Conservation (phyloP, 2,797 vertebrate genomes). For the Eupleurogrammus muticus region DNA sequence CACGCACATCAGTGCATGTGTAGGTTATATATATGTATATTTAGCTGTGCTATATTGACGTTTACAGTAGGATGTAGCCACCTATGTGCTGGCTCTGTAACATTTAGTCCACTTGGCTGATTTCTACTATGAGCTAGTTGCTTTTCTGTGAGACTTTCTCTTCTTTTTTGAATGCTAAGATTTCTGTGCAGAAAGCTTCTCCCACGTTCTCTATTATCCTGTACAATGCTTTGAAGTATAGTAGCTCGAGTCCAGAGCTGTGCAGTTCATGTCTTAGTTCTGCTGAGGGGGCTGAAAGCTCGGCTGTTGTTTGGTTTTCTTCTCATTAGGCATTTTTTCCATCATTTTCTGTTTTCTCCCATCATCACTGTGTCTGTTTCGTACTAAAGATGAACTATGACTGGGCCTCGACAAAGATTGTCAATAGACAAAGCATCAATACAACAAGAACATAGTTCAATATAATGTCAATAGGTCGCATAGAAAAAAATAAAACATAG, state of each 20-base stretch:
- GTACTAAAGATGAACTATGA: no score
- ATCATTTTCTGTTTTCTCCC: slow-evolving; percentile 1
- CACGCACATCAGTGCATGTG: slow-evolving; percentile 7
- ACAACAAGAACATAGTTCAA: no score
- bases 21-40: slow-evolving; percentile 8
- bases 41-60: slow-evolving; percentile 19
- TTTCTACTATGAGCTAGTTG: background rate
- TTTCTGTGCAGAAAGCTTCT: slow-evolving; percentile 32
- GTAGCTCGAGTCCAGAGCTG: slow-evolving; percentile 21
- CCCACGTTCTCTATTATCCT: slow-evolving; percentile 45
- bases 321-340: slow-evolving; percentile 25
- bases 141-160: background rate
- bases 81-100: background rate
- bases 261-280: slow-evolving; percentile 38
- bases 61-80: background rate
- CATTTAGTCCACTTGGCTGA: background rate
- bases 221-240: slow-evolving; percentile 34
- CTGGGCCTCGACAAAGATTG: no score
- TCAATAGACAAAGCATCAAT: no score
- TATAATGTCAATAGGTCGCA: no score
- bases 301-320: slow-evolving; percentile 16
- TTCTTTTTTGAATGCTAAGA: background rate
- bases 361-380: background rate
- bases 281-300: slow-evolving; percentile 49
- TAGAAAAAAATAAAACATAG: no score